These are phyloP conservation scores for Eolophus roseicapilla DNA, from an alignment of 2,113 vertebrate species.

Conservation along the genomic window DNA sequence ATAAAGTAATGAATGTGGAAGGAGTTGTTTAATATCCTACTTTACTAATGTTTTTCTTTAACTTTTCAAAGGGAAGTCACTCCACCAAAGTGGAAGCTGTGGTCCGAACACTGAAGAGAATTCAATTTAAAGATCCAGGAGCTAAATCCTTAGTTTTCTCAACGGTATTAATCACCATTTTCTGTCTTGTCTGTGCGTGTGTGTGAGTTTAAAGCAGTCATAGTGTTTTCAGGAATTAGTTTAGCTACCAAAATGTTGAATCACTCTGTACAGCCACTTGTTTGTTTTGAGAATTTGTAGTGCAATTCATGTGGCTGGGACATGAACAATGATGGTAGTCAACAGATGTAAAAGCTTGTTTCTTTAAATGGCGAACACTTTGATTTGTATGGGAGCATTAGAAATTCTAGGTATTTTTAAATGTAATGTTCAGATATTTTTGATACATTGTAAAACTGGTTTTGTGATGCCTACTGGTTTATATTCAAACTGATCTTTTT, in stretches of 20 bases:
- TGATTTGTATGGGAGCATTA: neutral
- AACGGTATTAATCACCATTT: constrained; percentile 79
- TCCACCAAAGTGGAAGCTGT: constrained; percentile 99
- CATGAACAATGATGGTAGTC: neutral
- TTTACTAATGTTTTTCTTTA: neutral
- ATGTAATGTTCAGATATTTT: neutral
- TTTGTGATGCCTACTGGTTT: neutral
- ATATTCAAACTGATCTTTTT: neutral
- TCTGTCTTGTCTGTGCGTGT: neutral
- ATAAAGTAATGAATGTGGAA: neutral
- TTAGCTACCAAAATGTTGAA: neutral
- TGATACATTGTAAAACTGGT: neutral
- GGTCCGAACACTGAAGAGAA: constrained; percentile 92
- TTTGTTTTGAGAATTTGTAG: constrained; percentile 11
- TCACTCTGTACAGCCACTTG: neutral
- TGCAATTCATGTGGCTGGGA: neutral
- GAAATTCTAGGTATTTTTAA: neutral
- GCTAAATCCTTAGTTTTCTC: constrained; percentile 97
- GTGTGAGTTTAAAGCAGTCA: neutral
- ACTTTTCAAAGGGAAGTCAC: constrained; percentile 89
- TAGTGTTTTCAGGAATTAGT: neutral
- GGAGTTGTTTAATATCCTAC: neutral
- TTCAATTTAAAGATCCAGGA: constrained; percentile 86
- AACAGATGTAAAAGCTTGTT: neutral
- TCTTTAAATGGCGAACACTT: neutral